Conservation (phyloP, 2,888 invertebrate species). For the Steinernema scapterisci region DNA sequence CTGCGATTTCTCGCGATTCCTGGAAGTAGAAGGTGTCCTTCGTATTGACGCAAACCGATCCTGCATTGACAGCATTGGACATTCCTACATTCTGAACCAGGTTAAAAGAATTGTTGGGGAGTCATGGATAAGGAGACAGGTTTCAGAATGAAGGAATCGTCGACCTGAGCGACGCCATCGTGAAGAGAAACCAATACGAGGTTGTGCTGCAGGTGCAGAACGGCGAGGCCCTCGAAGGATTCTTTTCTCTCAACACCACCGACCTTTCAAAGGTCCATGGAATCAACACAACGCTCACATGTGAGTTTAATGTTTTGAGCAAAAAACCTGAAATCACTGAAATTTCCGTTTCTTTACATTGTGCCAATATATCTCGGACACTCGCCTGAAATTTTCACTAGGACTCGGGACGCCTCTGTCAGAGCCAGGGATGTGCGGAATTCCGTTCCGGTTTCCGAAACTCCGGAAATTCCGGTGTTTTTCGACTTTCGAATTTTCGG, state of each 20-base stretch:
- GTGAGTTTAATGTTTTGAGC: no score
- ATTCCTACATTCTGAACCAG: conserved; percentile 23
- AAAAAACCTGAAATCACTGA: no score
- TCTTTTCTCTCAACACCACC: not conserved
- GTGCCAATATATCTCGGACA: not conserved
- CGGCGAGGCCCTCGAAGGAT: not conserved
- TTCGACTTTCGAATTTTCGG: not conserved
- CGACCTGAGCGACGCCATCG: not conserved
- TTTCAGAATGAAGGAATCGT: conserved; percentile 19
- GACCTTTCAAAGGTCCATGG: not conserved
- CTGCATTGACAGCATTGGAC: not conserved
- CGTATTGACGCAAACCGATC: conserved; percentile 12
- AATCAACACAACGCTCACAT: not conserved
- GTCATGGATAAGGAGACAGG: no score
- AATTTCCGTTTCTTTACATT: no score
- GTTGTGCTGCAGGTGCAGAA: not conserved
- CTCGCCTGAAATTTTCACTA: no score
- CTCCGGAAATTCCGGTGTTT: no score
- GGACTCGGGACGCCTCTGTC: no score
- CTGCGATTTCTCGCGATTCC: not conserved
- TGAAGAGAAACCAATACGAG: not conserved
- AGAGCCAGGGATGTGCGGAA: no score
- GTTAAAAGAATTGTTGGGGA: not conserved
- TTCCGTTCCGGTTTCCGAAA: no score
- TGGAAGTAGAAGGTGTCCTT: not conserved